A percentile compares a stretch with the other conserved stretches of the same genome.
Conservation (phyloP, 2,888 invertebrate species). For the Tipula helvola region DNA sequence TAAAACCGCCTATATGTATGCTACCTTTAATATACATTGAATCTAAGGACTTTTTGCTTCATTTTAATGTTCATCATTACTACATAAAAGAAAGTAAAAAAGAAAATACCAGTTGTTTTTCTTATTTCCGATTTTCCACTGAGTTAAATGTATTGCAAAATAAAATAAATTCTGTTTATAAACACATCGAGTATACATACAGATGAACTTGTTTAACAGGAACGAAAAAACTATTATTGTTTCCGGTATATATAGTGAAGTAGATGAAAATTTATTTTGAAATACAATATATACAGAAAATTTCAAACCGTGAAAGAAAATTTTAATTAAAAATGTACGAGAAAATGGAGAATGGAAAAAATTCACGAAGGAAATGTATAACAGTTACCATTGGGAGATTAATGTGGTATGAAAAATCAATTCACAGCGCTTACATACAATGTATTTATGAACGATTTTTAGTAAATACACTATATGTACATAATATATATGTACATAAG, state of each 20-base stretch:
- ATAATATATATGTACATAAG: no score
- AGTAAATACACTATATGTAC: no score
- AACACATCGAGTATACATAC: neutral
- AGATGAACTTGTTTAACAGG: neutral
- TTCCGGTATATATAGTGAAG: neutral
- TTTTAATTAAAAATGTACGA: neutral
- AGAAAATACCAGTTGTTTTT: neutral
- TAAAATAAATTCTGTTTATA: neutral
- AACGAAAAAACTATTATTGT: neutral
- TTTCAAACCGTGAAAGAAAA: neutral
- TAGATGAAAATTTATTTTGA: neutral
- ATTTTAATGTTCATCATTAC: no score
- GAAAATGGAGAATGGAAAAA: neutral
- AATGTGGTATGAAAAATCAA: neutral
- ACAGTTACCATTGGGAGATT: neutral
- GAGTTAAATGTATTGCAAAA: neutral
- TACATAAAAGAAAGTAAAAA: neutral
- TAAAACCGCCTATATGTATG: no score
- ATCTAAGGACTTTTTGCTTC: no score
- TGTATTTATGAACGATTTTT: no score
- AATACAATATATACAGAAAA: neutral
- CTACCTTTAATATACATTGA: no score
- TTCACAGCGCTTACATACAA: neutral
- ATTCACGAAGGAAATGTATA: neutral
- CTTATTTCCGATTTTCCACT: neutral